Percentiles rank a stretch among this genome's conserved stretches.
phyloP scores from a whole-genome alignment of 2,888 invertebrate genomes.

The Eustalomyia histrio region DNA sequence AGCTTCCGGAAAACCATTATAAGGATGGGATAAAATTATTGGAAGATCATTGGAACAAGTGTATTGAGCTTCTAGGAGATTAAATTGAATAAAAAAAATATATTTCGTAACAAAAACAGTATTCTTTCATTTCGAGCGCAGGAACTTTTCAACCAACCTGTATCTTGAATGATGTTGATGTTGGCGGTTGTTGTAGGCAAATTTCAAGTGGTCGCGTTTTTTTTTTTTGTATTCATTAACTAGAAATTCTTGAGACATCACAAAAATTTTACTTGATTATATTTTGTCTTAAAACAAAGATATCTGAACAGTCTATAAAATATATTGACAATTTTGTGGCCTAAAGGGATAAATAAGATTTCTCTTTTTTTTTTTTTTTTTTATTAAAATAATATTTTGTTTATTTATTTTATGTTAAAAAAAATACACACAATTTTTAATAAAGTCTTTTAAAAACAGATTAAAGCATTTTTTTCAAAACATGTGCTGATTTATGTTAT shows the following conservation, averaged over 20 bases:
- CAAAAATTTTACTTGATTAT: neutral
- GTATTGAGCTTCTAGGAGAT: too few species aligned
- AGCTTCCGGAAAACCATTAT: too few species aligned
- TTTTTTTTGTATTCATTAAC: neutral
- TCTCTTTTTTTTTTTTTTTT: too few species aligned
- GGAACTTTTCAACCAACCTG: too few species aligned
- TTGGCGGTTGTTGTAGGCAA: neutral
- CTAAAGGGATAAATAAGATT: constrained; percentile 17
- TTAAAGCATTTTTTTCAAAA: neutral
- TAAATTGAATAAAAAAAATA: too few species aligned
- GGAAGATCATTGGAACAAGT: too few species aligned
- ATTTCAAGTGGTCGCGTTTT: constrained; percentile 36
- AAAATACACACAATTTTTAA: neutral
- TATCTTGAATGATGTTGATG: neutral
- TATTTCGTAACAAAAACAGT: too few species aligned
- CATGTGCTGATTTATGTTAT: neutral
- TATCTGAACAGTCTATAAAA: neutral
- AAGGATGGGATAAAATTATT: too few species aligned
- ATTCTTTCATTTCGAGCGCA: too few species aligned
- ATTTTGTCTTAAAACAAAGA: neutral
- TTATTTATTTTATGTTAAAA: neutral
- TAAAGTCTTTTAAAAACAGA: neutral
- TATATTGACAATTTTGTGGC: constrained; percentile 14
- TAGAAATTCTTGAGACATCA: constrained; percentile 9
- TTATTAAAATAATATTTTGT: neutral